Percentiles rank a stretch among this genome's conserved stretches.
These are phyloP conservation scores for Copidosoma aretas DNA, from an alignment of 2,888 invertebrate species.

Conservation along the genomic window DNA sequence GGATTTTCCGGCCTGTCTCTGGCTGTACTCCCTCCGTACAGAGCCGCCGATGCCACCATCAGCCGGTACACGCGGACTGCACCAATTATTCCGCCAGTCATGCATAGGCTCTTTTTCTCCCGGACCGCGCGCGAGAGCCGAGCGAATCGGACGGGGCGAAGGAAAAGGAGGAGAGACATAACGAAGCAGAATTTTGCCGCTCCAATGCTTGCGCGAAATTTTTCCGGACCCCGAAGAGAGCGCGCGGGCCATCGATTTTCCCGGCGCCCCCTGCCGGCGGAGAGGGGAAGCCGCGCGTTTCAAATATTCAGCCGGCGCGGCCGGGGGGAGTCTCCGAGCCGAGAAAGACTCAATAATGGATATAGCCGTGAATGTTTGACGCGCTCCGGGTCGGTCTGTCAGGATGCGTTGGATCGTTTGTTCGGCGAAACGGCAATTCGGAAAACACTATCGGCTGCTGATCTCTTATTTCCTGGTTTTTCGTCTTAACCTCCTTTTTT, in stretches of 20 bases:
- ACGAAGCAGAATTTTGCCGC: background rate
- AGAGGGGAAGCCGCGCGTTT: background rate
- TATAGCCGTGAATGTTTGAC: background rate
- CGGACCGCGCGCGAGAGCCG: background rate
- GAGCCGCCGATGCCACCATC: background rate
- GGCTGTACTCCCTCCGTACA: too few relatives aligned
- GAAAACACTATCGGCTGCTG: background rate
- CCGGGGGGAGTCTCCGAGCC: background rate
- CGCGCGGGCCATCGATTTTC: background rate
- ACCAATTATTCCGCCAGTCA: background rate
- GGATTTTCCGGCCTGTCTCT: slow-evolving; percentile 25
- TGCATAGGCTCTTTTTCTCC: background rate
- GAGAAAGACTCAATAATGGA: background rate
- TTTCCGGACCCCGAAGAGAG: too few relatives aligned
- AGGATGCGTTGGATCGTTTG: background rate
- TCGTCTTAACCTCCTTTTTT: too few relatives aligned
- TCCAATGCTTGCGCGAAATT: background rate
- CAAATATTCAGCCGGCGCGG: background rate
- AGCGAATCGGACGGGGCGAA: too few relatives aligned
- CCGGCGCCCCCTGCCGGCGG: background rate
- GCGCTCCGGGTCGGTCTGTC: background rate
- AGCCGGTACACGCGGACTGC: background rate
- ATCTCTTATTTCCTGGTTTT: too few relatives aligned
- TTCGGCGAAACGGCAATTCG: background rate
- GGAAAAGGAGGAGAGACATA: too few relatives aligned